Percentiles rank a stretch among this genome's conserved stretches.
Conservation (phyloP, 2,113 vertebrate genomes). For the Cygnus buccinator region DNA sequence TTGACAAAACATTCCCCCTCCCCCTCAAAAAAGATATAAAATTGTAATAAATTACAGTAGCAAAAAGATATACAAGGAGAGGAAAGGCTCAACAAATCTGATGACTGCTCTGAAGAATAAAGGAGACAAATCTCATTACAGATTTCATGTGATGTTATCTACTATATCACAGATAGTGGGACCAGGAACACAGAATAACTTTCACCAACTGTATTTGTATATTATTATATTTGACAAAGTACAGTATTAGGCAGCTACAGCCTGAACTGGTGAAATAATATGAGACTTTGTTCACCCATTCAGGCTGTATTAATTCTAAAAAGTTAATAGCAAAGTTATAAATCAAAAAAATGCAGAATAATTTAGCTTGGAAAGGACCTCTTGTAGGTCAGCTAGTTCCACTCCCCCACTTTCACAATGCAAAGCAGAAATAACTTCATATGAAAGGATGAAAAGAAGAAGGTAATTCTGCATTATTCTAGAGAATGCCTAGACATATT, state of each 20-base stretch:
- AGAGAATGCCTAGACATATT: background rate
- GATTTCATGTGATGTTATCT: slow-evolving; percentile 23
- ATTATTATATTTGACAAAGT: slow-evolving; percentile 27
- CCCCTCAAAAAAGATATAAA: slow-evolving; percentile 6
- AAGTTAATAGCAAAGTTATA: slow-evolving; percentile 18
- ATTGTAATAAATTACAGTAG: slow-evolving; percentile 27
- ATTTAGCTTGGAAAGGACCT: slow-evolving; percentile 5
- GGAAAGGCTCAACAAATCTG: slow-evolving; percentile 11
- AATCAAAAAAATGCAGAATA: slow-evolving; percentile 13
- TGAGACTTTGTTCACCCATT: background rate
- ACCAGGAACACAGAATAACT: slow-evolving; percentile 30
- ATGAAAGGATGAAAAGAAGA: background rate
- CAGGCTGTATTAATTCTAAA: slow-evolving; percentile 3
- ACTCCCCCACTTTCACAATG: background rate
- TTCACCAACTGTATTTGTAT: background rate
- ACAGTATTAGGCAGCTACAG: background rate
- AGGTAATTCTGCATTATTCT: background rate
- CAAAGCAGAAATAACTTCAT: slow-evolving; percentile 31
- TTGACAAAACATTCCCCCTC: background rate
- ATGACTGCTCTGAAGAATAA: background rate
- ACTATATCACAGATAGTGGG: background rate
- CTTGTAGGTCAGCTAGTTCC: slow-evolving; percentile 25
- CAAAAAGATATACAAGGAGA: background rate
- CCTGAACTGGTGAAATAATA: slow-evolving; percentile 13
- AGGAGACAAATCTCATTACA: slow-evolving; percentile 53